Base-by-base conservation (phyloP, 2,797 vertebrate species). In the Silurus aristotelis region DNA sequence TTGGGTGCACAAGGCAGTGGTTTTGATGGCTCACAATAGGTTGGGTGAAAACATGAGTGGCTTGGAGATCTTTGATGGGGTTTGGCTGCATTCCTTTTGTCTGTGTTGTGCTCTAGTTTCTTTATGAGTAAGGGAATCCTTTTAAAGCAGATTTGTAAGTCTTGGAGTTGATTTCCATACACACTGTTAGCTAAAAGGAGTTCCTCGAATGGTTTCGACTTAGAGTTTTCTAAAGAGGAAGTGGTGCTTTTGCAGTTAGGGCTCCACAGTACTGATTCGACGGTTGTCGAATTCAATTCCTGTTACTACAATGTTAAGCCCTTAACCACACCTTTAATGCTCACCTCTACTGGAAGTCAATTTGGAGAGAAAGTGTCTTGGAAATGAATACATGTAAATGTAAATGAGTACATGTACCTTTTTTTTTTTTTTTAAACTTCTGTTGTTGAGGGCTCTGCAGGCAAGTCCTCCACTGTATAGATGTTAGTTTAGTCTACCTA, bases 21-120 rank as follows among this genome's bases (percentile, higher is more conserved):
- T 55, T 46, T 82, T 56, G 58, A 25, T 82, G 78, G 78, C 27
- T 63, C 46, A 25, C 71, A 52, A 17, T 73, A 14, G n/a, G 38
- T 52, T 52, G 20, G 77, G 68, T 73, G 52, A 52, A 7, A 17
- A 52, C n/a, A 22, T 8, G 38, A 13, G 72, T 82, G 73, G 55
- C 70, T 63, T 85, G 20, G 55, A 72, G 60, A 22, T 3, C 46
- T 48, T 60, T 68, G 31, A 75, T n/a, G 46, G n/a, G 52, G 14
- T 48, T 71, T 27, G 38, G 38, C 46, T 55, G 31, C 12, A 60
- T 75, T 56, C 6, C 31, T 55, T 14, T 66, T 48, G 10, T 79
- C 58, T 2, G 2, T n/a, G 63, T 38, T 67, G 72, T 66, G 25
- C 60, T 55, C 72, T 38, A 15, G 22, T 19, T 61, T 61, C 17